Evolutionary conservation across 2,797 vertebrate species (phyloP).

Genomic region (Pantherophis alleghaniensis): DNA sequence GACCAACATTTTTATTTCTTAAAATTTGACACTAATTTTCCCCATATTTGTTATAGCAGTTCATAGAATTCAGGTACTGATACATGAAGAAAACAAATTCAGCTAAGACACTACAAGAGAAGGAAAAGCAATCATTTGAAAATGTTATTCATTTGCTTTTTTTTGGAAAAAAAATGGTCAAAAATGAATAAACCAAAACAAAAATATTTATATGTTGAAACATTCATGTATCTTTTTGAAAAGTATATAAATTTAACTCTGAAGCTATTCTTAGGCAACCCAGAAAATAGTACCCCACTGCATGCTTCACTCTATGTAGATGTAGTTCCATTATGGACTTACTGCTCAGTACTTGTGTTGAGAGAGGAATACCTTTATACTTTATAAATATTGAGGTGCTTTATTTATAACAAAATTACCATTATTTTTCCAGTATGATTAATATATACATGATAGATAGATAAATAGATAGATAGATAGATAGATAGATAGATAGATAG

Average conservation of each 20-base stretch:
- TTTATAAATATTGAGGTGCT: neutral
- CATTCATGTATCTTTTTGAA: neutral
- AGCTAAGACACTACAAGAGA: neutral
- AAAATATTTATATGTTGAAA: neutral
- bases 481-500: too few species aligned
- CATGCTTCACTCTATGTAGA: neutral
- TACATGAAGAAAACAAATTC: constrained; percentile 3
- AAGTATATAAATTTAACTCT: neutral
- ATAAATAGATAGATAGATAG: too few species aligned
- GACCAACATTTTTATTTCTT: constrained; percentile 4
- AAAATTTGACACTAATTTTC: neutral
- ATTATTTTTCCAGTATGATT: neutral
- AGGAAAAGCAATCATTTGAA: neutral
- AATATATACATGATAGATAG: neutral
- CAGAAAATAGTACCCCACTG: neutral
- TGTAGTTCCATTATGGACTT: neutral
- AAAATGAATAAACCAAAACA: neutral
- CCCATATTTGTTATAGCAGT: neutral
- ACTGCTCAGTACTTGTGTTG: neutral
- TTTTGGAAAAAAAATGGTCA: neutral
- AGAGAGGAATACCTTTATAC: neutral
- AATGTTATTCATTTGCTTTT: neutral
- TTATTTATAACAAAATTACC: neutral
- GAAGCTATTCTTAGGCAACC: neutral
- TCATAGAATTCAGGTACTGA: constrained; percentile 6